Evolutionary conservation across 2,113 vertebrate genomes (phyloP).

Genomic region (Sporophila hypoxantha): DNA sequence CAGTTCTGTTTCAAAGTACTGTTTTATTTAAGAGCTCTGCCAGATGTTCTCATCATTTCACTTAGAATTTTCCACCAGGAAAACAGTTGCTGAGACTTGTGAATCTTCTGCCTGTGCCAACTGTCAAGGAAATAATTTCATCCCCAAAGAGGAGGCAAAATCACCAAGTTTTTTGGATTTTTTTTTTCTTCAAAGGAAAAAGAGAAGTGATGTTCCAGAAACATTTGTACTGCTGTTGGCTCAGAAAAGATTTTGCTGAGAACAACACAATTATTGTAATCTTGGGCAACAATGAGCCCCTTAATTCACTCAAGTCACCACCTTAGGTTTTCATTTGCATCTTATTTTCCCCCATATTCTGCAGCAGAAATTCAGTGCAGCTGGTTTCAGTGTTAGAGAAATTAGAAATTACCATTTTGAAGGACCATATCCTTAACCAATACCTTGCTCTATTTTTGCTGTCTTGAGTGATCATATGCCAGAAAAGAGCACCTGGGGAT

Average conservation of each 20-base stretch:
- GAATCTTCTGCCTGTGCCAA: slow-evolving; percentile 42
- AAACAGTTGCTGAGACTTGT: slow-evolving; percentile 58
- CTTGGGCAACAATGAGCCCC: neutral
- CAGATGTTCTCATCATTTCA: slow-evolving; percentile 64
- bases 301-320: neutral
- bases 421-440: neutral
- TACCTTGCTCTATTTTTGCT: neutral
- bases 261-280: neutral
- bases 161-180: neutral
- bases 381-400: neutral
- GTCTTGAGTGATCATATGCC: no score
- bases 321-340: neutral
- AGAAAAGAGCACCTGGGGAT: neutral
- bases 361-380: neutral
- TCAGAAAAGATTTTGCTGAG: neutral
- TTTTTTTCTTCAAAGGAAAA: neutral
- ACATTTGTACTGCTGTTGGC: neutral
- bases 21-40: slow-evolving; percentile 56
- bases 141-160: slow-evolving; percentile 33
- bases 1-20: slow-evolving; percentile 48
- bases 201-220: neutral
- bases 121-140: slow-evolving; percentile 47
- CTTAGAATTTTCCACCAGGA: slow-evolving; percentile 57
- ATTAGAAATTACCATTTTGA: neutral
- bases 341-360: neutral